Base-by-base conservation (phyloP, 2,888 invertebrate genomes). In the Ceratothoa steindachneri region DNA sequence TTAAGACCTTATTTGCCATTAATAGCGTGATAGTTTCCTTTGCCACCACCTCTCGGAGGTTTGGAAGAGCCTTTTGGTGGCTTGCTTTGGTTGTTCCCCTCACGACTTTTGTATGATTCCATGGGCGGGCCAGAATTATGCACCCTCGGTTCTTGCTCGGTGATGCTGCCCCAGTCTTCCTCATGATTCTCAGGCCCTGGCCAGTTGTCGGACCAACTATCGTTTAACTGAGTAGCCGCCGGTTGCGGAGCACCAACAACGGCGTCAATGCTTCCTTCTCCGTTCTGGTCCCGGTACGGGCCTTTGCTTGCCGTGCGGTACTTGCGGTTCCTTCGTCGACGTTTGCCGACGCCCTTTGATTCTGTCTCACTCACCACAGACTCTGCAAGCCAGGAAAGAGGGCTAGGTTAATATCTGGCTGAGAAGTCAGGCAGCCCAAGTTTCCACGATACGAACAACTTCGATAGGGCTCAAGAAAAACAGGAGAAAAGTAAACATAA, bases 61-160 rank as follows among this genome's bases (percentile, higher is more conserved):
- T 60, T 60, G 19, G 60, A 60, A 24, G 22, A n/a, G 60, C 60
- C 60, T 24, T 60, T 60, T 60, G 60, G 60, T 60, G 60, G 60
- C 60, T 60, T 60, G 24, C 24, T 60, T 60, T 60, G 60, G 22
- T 24, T 15, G 60, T 60, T n/a, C 19, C 22, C n/a, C 24, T 60
- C 60, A 2, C 22, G 12, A 12, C 22, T 12, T n/a, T 60, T 60
- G 22, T 24, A 24, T 24, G 60, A 22, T 60, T 60, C 60, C n/a
- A 15, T 9, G 41, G 15, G 7, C 7, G n/a, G 27, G 24, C 22
- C 22, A 60, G 19, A 24, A 24, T 60, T 15, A 24, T 24, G n/a
- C 24, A 22, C 22, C 24, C 12, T 12, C 1, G n/a, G 9, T 1
- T 60, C 19, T 24, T 60, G 19, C 27, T 60, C 60, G 12, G n/a